phyloP scores from a whole-genome alignment of 2,113 vertebrate genomes.

The Cervus canadensis region DNA sequence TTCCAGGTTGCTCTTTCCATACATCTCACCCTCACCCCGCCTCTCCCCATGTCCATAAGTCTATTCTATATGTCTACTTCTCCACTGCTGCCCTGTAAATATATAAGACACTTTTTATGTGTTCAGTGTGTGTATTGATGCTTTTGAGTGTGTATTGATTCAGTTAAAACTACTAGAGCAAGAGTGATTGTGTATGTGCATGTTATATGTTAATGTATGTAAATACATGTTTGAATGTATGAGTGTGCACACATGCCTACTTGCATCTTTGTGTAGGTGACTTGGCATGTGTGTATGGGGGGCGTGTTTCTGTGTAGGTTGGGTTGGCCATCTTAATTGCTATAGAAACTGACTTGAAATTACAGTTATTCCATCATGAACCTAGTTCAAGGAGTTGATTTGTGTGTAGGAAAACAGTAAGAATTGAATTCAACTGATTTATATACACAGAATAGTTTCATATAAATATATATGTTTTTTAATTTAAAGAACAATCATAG shows the following conservation, averaged over 20 bases:
- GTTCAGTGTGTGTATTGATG: neutral
- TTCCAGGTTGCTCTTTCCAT: neutral
- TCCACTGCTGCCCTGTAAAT: neutral
- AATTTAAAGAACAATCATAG: neutral
- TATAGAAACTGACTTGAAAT: neutral
- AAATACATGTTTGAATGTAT: neutral
- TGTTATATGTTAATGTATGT: neutral
- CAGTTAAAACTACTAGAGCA: neutral
- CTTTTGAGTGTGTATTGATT: neutral
- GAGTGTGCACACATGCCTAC: neutral
- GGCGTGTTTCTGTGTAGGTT: neutral
- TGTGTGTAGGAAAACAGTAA: neutral
- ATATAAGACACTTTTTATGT: neutral
- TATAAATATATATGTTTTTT: neutral
- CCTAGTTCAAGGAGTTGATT: neutral
- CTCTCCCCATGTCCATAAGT: neutral
- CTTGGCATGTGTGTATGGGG: neutral
- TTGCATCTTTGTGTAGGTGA: neutral
- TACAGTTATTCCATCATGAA: neutral
- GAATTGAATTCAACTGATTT: no score
- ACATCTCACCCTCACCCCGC: neutral
- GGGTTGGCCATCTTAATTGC: neutral
- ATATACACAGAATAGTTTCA: neutral
- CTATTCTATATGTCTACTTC: neutral
- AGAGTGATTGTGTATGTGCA: accelerated